These are phyloP conservation scores for Poicephalus gulielmi DNA, from an alignment of 2,113 vertebrate species.

Conservation along the genomic window DNA sequence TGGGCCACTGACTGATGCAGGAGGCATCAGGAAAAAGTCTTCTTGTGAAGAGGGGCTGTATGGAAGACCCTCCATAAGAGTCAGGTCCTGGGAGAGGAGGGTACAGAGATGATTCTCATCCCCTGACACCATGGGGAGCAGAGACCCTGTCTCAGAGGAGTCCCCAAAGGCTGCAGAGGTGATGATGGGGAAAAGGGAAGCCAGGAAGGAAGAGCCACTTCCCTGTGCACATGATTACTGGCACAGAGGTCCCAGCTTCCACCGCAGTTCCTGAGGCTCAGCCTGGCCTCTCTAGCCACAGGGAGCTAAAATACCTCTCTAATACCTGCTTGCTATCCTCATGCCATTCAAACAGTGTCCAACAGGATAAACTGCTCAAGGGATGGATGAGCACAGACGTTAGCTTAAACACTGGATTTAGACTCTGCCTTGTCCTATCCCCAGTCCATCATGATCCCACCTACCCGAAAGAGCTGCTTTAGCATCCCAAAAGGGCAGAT, in stretches of 20 bases:
- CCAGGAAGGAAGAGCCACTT: constrained; percentile 1
- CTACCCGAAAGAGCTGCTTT: background rate
- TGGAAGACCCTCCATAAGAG: background rate
- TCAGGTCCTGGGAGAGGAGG: background rate
- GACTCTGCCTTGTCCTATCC: background rate
- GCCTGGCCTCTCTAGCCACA: background rate
- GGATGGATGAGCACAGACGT: accelerated
- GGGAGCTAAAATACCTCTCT: background rate
- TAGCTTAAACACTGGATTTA: background rate
- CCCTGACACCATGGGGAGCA: accelerated
- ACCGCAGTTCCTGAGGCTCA: background rate
- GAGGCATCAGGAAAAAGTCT: background rate
- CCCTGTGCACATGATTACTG: background rate
- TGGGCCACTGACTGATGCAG: background rate
- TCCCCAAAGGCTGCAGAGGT: background rate
- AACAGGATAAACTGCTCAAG: background rate
- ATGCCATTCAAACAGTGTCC: background rate
- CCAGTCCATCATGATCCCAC: background rate
- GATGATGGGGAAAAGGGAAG: background rate
- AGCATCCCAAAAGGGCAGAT: background rate
- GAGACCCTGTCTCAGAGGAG: background rate
- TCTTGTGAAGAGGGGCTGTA: background rate
- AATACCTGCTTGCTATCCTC: background rate
- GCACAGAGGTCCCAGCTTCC: background rate
- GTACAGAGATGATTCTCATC: background rate